Conservation (phyloP, 1,140 invertebrate species). For the Lepidurus arcticus region DNA sequence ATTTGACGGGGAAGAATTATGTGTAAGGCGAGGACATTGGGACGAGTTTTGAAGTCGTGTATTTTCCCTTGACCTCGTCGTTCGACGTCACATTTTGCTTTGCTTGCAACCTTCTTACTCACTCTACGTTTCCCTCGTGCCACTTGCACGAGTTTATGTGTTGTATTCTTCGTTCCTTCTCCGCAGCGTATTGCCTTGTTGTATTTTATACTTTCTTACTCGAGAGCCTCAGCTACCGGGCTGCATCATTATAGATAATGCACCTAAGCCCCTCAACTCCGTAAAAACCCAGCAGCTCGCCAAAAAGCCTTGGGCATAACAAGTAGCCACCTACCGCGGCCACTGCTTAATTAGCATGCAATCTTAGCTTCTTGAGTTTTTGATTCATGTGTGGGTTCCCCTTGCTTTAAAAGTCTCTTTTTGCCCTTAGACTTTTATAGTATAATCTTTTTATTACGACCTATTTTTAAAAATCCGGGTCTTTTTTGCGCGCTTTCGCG, state of each 20-base stretch:
- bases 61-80: not conserved
- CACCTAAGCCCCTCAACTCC: not conserved
- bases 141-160: not conserved
- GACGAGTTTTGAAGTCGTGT: not conserved
- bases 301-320: not conserved
- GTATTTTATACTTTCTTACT: too few species aligned
- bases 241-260: not conserved
- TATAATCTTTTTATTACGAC: too few species aligned
- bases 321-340: conserved; percentile 5
- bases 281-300: not conserved
- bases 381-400: not conserved
- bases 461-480: not conserved
- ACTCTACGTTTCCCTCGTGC: not conserved
- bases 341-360: not conserved
- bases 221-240: not conserved
- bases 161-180: not conserved
- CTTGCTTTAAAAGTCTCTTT: not conserved
- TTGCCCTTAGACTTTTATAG: not conserved
- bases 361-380: too few species aligned
- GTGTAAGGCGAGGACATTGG: not conserved
- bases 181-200: too few species aligned
- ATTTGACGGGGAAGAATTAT: not conserved
- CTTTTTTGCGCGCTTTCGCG: not conserved
- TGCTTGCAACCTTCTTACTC: not conserved
- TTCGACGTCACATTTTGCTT: not conserved